Base-by-base conservation (phyloP, 2,113 vertebrate genomes). In the Hyaena hyaena region DNA sequence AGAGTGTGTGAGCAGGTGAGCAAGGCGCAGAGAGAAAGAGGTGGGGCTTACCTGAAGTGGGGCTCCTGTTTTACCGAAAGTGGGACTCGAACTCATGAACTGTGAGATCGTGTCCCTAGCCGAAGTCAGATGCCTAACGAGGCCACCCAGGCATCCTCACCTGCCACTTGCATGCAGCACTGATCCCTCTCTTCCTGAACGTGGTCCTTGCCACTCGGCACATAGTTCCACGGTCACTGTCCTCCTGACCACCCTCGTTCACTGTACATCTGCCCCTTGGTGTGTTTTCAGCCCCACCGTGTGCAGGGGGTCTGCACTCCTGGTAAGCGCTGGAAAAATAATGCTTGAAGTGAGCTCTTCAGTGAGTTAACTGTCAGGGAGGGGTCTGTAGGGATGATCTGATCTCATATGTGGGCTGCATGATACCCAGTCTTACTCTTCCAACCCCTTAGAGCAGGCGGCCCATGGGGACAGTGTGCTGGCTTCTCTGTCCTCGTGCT, bases 391-490 rank as follows among this genome's bases (percentile, higher is more conserved):
- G 61, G 23, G 69, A 19, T 10, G 0, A 4, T 19, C 2, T 28
- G 24, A 43, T 15, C 33, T 10, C 5, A 45, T 15, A 45, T 53
- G 45, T 1, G 2, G 21, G 2, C 12, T 10, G 4, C 23, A 5
- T 0, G 8, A 53, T 45, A 24, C 23, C 50, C 50, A 2, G n/a
- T 10, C 4, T n/a, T 10, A 21, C n/a, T 35, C 17, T 19, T 33
- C 21, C n/a, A 15, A 71, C 69, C 35, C 35, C 5, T 55, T 17
- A 55, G 2, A 17, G 28, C 5, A 10, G 43, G 21, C 45, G 21
- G 2, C 19, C 9, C 19, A 1, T n/a, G 17, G 68, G 8, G 9
- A 1, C 9, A 2, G 68, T 8, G 1, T 8, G 68, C 17, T 0
- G 17, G n/a, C 68, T 10, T 35, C 68, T 71, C 17, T 8, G 17